Conservation (phyloP, 2,113 vertebrate genomes). For the Macaca mulatta region DNA sequence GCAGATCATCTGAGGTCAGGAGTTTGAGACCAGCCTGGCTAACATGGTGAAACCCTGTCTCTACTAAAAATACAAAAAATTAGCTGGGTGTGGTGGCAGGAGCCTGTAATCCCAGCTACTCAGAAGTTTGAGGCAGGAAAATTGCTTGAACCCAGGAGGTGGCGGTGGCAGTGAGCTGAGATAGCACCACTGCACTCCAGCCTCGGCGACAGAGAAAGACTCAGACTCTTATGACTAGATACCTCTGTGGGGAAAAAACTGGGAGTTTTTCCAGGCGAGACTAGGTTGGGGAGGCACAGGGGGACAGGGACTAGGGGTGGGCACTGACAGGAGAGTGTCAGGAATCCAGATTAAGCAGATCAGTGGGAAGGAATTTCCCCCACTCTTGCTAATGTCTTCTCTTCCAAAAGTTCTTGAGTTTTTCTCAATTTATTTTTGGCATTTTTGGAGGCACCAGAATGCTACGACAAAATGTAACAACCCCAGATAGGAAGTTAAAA, state of each 20-base stretch:
- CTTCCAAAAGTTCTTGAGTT: conserved; percentile 24
- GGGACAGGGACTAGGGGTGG: background rate
- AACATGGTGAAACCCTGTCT: too few relatives aligned
- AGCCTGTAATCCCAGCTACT: too few relatives aligned
- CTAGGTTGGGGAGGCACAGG: background rate
- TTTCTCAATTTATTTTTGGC: background rate
- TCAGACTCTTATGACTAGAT: background rate
- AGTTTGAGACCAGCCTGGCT: too few relatives aligned
- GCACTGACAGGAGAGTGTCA: background rate
- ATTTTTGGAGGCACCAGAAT: conserved; percentile 15
- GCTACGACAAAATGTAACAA: conserved; percentile 29
- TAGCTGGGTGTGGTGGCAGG: too few relatives aligned
- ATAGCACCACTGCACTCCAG: too few relatives aligned
- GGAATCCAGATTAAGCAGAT: background rate
- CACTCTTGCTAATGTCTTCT: background rate
- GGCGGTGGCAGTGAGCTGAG: too few relatives aligned
- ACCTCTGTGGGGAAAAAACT: background rate
- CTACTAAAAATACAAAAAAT: too few relatives aligned
- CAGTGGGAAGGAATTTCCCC: background rate
- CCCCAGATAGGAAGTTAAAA: conserved; percentile 56
- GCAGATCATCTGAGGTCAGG: too few relatives aligned
- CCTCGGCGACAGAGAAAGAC: too few relatives aligned
- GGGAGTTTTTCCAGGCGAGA: background rate
- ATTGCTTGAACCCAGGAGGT: too few relatives aligned
- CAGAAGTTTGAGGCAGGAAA: too few relatives aligned